phyloP scores from a whole-genome alignment of 2,797 vertebrate genomes.

The Euphonia xanthogaster region DNA sequence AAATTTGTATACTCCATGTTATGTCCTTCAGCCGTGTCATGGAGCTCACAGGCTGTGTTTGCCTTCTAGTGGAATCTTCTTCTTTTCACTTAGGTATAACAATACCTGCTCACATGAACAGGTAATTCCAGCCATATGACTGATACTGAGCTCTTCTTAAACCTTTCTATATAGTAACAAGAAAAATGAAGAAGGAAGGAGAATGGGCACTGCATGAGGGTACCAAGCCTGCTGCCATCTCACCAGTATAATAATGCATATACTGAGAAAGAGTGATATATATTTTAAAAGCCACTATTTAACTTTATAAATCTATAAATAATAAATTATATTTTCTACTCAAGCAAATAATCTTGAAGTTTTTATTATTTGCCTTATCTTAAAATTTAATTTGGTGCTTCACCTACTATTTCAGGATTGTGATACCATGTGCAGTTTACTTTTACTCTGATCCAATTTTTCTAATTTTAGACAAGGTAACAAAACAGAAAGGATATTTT shows the following conservation, averaged over 20 bases:
- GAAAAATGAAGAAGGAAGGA: not conserved
- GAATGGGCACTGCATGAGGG: not conserved
- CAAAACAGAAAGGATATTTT: slow-evolving; percentile 6
- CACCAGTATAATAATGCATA: not conserved
- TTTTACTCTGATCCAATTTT: not conserved
- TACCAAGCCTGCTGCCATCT: not conserved
- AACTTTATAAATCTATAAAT: not conserved
- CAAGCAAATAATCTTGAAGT: not conserved
- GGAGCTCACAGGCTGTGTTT: not conserved
- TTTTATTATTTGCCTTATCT: not conserved
- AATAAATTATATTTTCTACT: not conserved
- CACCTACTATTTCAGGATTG: not conserved
- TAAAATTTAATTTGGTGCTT: not conserved
- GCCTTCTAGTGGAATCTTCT: not conserved
- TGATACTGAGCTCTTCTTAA: rapidly evolving
- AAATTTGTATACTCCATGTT: not conserved
- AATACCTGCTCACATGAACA: not conserved
- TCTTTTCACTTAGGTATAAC: rapidly evolving
- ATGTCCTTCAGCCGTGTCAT: not conserved
- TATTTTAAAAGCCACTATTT: not conserved
- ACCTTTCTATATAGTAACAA: not conserved
- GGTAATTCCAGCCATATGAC: not conserved
- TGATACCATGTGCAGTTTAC: not conserved
- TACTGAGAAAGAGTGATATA: not conserved
- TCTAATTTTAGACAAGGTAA: slow-evolving; percentile 50